Conservation (phyloP, 2,888 invertebrate species). For the Platycheirus rosarum region DNA sequence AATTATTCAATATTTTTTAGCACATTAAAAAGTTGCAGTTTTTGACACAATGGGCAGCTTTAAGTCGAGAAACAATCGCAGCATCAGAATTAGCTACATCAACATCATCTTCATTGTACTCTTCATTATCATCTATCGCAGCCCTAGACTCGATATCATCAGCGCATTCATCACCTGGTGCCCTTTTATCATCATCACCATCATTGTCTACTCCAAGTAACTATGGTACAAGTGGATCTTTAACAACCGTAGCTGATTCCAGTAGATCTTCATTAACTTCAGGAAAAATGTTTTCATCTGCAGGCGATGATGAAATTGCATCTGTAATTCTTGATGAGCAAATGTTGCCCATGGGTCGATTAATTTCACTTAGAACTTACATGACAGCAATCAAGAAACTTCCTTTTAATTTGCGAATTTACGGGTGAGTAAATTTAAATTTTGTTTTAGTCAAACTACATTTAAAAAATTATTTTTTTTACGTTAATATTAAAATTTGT, state of each 20-base stretch:
- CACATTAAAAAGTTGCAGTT: constrained; percentile 83
- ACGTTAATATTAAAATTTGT: too few species aligned
- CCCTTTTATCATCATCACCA: constrained; percentile 37
- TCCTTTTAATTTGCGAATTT: constrained; percentile 82
- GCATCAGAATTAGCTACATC: constrained; percentile 82
- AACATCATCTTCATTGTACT: constrained; percentile 76
- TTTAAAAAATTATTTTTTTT: too few species aligned
- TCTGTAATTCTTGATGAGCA: constrained; percentile 80
- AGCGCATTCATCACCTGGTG: constrained; percentile 74
- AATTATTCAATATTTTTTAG: constrained; percentile 77
- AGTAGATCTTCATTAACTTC: constrained; percentile 63
- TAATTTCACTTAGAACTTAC: constrained; percentile 82
- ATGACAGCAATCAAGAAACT: constrained; percentile 82
- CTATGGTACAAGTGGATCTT: constrained; percentile 47
- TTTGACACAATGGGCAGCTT: constrained; percentile 82
- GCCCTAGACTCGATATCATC: constrained; percentile 73
- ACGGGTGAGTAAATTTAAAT: constrained; percentile 80
- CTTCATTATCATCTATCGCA: constrained; percentile 66
- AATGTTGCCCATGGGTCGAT: constrained; percentile 81
- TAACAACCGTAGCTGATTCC: constrained; percentile 51
- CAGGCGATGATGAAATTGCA: constrained; percentile 74
- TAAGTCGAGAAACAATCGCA: constrained; percentile 82
- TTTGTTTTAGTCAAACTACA: too few species aligned
- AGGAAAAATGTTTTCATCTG: constrained; percentile 52
- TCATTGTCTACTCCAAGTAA: constrained; percentile 55